A percentile compares a stretch with the other conserved stretches of the same genome.
phyloP scores from a whole-genome alignment of 2,113 vertebrate genomes.

The Brachionichthys hirsutus region DNA sequence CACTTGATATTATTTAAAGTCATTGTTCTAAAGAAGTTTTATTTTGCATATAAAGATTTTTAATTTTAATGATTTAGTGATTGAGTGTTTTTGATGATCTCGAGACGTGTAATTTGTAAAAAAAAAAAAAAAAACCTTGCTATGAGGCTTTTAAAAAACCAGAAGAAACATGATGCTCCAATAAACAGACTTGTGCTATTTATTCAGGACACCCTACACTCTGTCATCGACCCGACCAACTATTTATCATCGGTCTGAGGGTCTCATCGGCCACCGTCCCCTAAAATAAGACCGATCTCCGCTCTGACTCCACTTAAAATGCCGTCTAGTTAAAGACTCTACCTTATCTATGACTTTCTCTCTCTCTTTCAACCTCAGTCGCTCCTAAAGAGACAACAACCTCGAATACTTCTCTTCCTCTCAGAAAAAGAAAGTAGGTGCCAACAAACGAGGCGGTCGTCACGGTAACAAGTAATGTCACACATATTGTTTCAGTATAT shows the following conservation, averaged over 20 bases:
- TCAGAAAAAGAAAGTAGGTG: not conserved
- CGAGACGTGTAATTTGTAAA: not conserved
- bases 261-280: slow-evolving; percentile 5
- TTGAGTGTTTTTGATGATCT: not conserved
- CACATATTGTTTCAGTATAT: no score
- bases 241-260: slow-evolving; percentile 43
- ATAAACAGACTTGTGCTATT: slow-evolving; percentile 34
- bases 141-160: no score
- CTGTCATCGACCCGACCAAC: slow-evolving; percentile 51
- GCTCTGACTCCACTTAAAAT: slow-evolving; percentile 57
- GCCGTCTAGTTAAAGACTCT: slow-evolving; percentile 21
- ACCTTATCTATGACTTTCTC: slow-evolving; percentile 5
- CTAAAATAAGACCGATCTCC: slow-evolving; percentile 60
- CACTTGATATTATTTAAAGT: no score
- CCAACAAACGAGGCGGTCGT: no score
- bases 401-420: not conserved
- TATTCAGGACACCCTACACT: slow-evolving; percentile 54
- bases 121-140: not conserved
- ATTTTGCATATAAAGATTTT: no score
- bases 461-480: no score
- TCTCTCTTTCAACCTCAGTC: not conserved
- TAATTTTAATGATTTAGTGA: no score
- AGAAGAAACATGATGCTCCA: slow-evolving; percentile 20
- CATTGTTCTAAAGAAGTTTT: no score
- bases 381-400: not conserved